phyloP scores from a whole-genome alignment of 2,113 vertebrate genomes.

The Mohoua ochrocephala region DNA sequence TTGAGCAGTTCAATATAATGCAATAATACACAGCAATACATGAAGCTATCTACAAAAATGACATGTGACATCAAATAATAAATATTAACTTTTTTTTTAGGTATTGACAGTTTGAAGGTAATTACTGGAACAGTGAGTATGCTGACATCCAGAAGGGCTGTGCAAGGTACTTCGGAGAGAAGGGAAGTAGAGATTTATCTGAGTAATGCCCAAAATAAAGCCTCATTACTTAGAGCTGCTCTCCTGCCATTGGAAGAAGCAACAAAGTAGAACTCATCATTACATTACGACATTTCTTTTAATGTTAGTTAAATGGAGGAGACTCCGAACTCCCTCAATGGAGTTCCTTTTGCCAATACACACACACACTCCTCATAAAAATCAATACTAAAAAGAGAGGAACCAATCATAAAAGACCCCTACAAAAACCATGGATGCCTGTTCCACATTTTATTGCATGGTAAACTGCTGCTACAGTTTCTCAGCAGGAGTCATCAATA shows the following conservation, averaged over 20 bases:
- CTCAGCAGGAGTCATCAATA: constrained; percentile 18
- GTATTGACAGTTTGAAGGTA: not conserved
- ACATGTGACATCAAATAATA: not conserved
- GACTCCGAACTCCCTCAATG: not conserved
- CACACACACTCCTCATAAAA: not conserved
- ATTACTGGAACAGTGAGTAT: not conserved
- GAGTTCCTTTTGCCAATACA: not conserved
- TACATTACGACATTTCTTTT: not conserved
- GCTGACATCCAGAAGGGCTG: not conserved
- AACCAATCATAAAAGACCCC: not conserved
- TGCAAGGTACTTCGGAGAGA: not conserved
- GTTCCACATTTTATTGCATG: not conserved
- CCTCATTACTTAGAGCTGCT: not conserved
- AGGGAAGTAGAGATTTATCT: not conserved
- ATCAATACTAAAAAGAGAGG: not conserved
- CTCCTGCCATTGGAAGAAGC: not conserved
- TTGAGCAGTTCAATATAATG: not conserved
- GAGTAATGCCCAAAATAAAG: not conserved
- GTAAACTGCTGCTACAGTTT: not conserved
- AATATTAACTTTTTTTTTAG: not conserved
- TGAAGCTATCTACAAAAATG: not conserved
- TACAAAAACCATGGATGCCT: not conserved
- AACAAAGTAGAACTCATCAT: not conserved
- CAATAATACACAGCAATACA: not conserved
- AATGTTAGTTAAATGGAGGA: not conserved